Conservation (phyloP, 1,140 invertebrate species). For the Lasaia peninsularis region DNA sequence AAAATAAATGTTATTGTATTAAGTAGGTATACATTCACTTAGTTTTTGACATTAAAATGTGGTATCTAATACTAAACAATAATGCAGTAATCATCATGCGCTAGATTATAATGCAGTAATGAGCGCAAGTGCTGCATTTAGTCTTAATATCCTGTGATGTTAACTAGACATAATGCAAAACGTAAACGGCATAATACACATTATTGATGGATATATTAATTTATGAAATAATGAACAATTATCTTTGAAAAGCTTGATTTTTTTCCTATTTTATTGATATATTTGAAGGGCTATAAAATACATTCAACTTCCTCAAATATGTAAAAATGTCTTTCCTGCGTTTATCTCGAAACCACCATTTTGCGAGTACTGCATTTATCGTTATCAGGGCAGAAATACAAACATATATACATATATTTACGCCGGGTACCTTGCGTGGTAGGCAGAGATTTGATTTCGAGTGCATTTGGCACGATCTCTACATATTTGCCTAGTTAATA, state of each 20-base stretch:
- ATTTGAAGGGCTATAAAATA: not conserved
- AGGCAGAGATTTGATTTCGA: no score
- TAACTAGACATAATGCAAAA: not conserved
- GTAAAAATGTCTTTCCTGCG: not conserved
- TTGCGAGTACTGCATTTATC: no score
- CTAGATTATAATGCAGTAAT: conserved; percentile 1
- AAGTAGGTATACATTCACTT: no score
- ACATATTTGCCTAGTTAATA: no score
- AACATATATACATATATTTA: no score
- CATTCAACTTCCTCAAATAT: not conserved
- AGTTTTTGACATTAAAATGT: not conserved
- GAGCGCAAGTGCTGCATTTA: not conserved
- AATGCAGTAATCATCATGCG: not conserved
- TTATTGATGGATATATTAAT: not conserved
- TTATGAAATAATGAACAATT: not conserved
- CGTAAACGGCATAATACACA: not conserved
- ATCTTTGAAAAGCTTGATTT: not conserved
- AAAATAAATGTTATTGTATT: not conserved
- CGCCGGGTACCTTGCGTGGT: no score
- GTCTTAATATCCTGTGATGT: not conserved
- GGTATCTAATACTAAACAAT: not conserved
- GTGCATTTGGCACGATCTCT: no score
- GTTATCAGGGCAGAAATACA: no score
- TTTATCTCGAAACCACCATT: not conserved
- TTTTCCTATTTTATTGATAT: not conserved